Conservation (phyloP, 2,113 vertebrate genomes). For the Leucopternis melanops region DNA sequence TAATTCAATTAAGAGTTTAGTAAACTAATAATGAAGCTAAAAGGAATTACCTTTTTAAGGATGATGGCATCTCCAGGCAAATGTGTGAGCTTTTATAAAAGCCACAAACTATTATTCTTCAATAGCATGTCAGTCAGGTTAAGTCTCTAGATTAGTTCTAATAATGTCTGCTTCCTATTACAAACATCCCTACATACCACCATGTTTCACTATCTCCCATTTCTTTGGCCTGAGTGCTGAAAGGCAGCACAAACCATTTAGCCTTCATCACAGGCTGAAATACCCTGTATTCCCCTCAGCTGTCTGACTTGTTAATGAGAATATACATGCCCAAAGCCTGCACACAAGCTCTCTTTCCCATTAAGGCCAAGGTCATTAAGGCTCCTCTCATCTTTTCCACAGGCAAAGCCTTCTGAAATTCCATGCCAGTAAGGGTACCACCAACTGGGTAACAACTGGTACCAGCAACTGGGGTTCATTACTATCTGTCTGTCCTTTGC, state of each 20-base stretch:
- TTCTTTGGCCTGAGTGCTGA: too few species aligned
- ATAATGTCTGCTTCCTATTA: neutral
- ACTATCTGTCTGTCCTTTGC: neutral
- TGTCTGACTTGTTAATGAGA: too few species aligned
- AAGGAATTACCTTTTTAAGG: neutral
- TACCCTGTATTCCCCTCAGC: too few species aligned
- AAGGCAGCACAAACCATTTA: too few species aligned
- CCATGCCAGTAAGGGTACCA: neutral
- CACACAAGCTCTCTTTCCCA: neutral
- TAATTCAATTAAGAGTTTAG: neutral
- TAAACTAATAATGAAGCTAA: neutral
- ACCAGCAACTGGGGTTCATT: neutral
- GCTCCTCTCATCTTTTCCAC: neutral
- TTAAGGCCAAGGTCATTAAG: neutral
- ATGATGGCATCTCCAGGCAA: neutral
- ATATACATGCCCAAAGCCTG: too few species aligned
- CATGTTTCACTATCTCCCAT: too few species aligned
- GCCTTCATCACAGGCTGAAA: too few species aligned
- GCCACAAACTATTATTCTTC: accelerated
- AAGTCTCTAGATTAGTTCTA: neutral
- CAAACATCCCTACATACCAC: too few species aligned
- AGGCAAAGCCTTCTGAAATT: neutral
- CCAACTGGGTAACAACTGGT: neutral
- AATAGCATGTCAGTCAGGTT: neutral
- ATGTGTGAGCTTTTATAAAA: neutral